Evolutionary conservation across 2,888 invertebrate genomes (phyloP).

Genomic region (Ommatoiulus sabulosus): DNA sequence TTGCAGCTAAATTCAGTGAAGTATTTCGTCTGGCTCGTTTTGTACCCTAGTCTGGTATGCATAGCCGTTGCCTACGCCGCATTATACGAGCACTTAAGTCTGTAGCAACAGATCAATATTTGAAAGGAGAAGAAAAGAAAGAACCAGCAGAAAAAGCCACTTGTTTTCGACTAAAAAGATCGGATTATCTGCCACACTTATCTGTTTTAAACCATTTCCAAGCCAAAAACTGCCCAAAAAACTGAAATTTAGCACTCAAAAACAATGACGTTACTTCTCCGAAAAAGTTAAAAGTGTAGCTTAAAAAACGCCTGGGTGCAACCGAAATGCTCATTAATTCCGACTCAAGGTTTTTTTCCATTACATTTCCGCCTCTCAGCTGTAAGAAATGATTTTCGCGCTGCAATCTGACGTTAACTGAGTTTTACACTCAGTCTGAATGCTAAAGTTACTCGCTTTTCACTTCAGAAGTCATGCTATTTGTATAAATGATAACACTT

Average conservation of each 20-base stretch:
- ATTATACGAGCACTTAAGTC: neutral
- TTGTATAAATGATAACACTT: slow-evolving; percentile 43
- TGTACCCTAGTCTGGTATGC: neutral
- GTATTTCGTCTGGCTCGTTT: neutral
- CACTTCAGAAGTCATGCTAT: slow-evolving; percentile 24
- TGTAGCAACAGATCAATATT: slow-evolving; percentile 17
- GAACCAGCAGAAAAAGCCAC: neutral
- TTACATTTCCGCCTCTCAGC: slow-evolving; percentile 33
- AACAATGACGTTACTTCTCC: neutral
- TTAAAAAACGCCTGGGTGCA: neutral
- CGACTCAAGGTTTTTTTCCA: slow-evolving; percentile 38
- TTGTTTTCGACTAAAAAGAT: slow-evolving; percentile 5
- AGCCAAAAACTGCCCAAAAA: neutral
- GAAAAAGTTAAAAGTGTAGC: slow-evolving; percentile 6
- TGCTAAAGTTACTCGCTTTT: slow-evolving; percentile 31
- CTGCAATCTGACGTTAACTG: slow-evolving; percentile 43
- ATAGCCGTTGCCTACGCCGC: neutral
- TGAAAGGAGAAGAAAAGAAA: neutral
- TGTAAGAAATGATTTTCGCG: slow-evolving; percentile 43
- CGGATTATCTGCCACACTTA: slow-evolving; percentile 35
- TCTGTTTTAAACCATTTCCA: slow-evolving; percentile 23
- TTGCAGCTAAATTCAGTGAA: neutral
- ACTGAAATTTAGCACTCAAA: slow-evolving; percentile 8
- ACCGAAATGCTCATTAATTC: slow-evolving; percentile 32
- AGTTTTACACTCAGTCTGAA: slow-evolving; percentile 40